Evolutionary conservation across 2,113 vertebrate genomes (phyloP).

Genomic region (Leptobrachium leishanense): DNA sequence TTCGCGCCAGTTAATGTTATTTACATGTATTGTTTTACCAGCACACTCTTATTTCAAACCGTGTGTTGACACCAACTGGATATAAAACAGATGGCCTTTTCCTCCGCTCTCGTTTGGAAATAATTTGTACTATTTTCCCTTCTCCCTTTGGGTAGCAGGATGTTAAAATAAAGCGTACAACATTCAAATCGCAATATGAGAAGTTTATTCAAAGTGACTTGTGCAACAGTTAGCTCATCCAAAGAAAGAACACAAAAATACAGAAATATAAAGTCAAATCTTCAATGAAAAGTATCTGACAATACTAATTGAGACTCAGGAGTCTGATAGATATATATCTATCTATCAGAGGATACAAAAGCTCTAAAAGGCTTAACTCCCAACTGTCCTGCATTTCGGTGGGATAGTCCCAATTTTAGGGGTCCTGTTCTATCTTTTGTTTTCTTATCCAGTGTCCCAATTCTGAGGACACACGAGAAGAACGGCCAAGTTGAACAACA

Average conservation of each 20-base stretch:
- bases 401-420: too few species aligned
- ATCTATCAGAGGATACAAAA: too few species aligned
- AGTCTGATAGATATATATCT: too few species aligned
- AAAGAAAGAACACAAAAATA: too few species aligned
- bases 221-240: conserved; percentile 13
- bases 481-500: not conserved
- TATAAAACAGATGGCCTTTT: conserved; percentile 25
- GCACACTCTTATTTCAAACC: conserved; percentile 14
- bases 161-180: conserved; percentile 4
- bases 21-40: conserved; percentile 14
- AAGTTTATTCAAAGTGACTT: conserved; percentile 27
- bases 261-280: too few species aligned
- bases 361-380: too few species aligned
- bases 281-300: too few species aligned
- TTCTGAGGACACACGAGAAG: not conserved
- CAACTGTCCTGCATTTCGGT: too few species aligned
- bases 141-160: conserved; percentile 13
- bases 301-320: too few species aligned
- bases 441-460: too few species aligned
- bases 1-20: not conserved
- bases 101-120: conserved; percentile 11
- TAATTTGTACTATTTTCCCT: not conserved
- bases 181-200: conserved; percentile 4
- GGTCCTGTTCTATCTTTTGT: not conserved
- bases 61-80: conserved; percentile 11